A percentile compares a stretch with the other conserved stretches of the same genome.
Evolutionary conservation across 2,888 invertebrate genomes (phyloP).

Genomic region (Bhutanitis thaidina): DNA sequence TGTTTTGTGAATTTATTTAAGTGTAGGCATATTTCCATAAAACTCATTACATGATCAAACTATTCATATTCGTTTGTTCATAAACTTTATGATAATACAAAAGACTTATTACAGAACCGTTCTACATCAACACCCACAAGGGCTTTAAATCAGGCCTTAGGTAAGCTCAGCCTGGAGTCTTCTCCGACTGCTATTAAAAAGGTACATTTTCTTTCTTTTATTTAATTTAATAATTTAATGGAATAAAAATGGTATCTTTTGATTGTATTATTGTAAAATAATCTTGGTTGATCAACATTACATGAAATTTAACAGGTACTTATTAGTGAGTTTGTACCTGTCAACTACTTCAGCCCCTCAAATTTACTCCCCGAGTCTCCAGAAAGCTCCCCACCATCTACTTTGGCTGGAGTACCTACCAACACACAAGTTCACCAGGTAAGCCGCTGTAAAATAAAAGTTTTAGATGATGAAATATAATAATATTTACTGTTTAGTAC

Average conservation of each 20-base stretch:
- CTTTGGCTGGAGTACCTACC: conserved; percentile 35
- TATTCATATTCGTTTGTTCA: too few species aligned
- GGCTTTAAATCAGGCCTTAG: conserved; percentile 51
- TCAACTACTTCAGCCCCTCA: conserved; percentile 52
- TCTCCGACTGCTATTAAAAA: conserved; percentile 55
- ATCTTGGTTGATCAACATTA: too few species aligned
- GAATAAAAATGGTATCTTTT: too few species aligned
- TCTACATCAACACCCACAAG: conserved; percentile 51
- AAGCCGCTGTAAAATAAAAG: conserved; percentile 11
- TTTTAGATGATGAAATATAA: not conserved
- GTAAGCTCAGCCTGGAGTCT: conserved; percentile 54
- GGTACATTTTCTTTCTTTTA: conserved; percentile 29
- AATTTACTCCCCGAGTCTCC: conserved; percentile 55
- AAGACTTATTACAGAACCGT: conserved; percentile 49
- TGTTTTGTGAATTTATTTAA: not conserved
- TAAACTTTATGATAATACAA: not conserved
- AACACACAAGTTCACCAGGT: conserved; percentile 69
- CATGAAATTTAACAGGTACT: conserved; percentile 38
- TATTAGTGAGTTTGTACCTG: conserved; percentile 62
- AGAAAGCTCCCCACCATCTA: conserved; percentile 50
- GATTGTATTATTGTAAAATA: too few species aligned
- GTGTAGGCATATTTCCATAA: too few species aligned
- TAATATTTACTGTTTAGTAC: not conserved
- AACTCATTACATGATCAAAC: too few species aligned
- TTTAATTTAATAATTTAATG: too few species aligned